phyloP scores from a whole-genome alignment of 2,888 invertebrate species.

The Trichopria drosophilae region DNA sequence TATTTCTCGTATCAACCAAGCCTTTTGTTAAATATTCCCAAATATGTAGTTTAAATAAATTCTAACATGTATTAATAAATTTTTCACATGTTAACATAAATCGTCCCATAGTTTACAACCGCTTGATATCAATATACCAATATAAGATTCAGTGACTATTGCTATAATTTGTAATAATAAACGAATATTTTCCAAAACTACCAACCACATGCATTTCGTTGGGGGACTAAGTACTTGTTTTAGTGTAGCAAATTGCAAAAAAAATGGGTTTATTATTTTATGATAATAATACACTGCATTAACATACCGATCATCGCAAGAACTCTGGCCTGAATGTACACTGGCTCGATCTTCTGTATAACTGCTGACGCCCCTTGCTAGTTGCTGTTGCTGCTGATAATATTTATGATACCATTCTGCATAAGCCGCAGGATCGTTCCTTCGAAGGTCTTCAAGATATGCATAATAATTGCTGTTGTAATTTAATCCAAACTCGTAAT shows the following conservation, averaged over 20 bases:
- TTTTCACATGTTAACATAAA: no score
- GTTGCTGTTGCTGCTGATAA: slow-evolving; percentile 55
- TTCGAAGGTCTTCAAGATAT: slow-evolving; percentile 77
- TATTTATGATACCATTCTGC: slow-evolving; percentile 78
- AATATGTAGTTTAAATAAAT: no score
- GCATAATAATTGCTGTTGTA: slow-evolving; percentile 63
- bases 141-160: no score
- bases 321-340: slow-evolving; percentile 82
- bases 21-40: no score
- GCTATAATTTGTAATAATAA: no score
- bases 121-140: no score
- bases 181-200: no score
- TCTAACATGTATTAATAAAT: no score
- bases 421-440: slow-evolving; percentile 78
- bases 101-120: no score
- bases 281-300: slow-evolving; percentile 24
- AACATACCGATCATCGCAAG: slow-evolving; percentile 72
- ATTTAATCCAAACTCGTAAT: slow-evolving; percentile 50
- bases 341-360: slow-evolving; percentile 72
- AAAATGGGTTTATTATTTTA: neutral
- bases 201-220: no score
- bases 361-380: slow-evolving; percentile 45
- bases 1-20: no score
- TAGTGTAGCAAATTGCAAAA: neutral
- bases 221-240: neutral